Evolutionary conservation across 2,888 invertebrate genomes (phyloP).

Genomic region (Brachycybe producta): DNA sequence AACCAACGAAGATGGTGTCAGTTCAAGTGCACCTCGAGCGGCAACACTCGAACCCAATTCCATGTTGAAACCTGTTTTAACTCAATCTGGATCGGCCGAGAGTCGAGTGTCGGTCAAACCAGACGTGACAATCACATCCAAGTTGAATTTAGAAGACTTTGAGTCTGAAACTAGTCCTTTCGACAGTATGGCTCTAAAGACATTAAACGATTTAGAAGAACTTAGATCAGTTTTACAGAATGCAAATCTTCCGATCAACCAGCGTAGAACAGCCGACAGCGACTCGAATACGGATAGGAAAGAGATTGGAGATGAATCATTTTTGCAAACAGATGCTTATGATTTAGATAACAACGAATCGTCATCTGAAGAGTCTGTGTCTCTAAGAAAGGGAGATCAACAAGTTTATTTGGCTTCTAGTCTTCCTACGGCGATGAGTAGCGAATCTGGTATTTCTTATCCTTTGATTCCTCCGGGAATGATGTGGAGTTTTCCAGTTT

Average conservation of each 20-base stretch:
- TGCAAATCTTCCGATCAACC: no score
- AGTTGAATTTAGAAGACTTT: constrained; percentile 56
- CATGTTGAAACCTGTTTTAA: constrained; percentile 19
- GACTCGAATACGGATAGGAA: neutral
- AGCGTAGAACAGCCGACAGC: no score
- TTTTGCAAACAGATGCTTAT: no score
- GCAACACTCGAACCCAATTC: constrained; percentile 7
- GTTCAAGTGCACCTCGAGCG: neutral
- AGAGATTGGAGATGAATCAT: neutral
- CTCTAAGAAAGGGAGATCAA: no score
- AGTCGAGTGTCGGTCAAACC: constrained; percentile 1
- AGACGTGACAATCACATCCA: constrained; percentile 4
- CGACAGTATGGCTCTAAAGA: constrained; percentile 81
- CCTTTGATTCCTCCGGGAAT: no score
- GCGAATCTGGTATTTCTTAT: no score
- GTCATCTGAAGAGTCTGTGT: no score
- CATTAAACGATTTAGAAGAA: constrained; percentile 82
- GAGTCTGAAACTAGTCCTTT: constrained; percentile 87
- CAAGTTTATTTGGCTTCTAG: no score
- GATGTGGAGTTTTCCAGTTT: no score
- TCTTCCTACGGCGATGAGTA: no score
- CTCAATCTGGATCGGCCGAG: neutral
- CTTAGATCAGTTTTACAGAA: constrained; percentile 57
- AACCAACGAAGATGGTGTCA: no score
- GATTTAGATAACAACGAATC: no score